Percentiles rank a stretch among this genome's conserved stretches.
Evolutionary conservation across 2,888 invertebrate species (phyloP).

Genomic region (Cephus pulcher): DNA sequence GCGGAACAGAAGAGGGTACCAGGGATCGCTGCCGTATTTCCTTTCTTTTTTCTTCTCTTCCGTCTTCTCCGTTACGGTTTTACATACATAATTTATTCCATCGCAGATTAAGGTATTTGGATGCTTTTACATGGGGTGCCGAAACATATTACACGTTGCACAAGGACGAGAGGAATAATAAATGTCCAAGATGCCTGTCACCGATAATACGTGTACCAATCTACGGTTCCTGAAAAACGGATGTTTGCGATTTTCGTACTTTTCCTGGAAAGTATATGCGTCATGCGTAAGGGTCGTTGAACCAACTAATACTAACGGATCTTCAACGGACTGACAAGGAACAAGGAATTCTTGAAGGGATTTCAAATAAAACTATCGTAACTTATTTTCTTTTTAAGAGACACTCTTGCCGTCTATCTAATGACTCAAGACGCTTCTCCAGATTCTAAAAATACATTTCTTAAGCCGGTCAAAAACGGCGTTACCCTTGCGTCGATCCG

Average conservation of each 20-base stretch:
- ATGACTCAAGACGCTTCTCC: neutral
- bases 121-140: neutral
- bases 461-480: neutral
- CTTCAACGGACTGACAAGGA: neutral
- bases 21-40: neutral
- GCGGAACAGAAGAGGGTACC: neutral
- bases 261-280: neutral
- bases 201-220: neutral
- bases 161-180: neutral
- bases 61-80: neutral
- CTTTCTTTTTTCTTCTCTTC: neutral
- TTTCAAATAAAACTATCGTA: neutral
- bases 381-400: neutral
- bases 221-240: neutral
- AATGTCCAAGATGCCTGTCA: neutral
- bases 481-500: constrained; percentile 3
- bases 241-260: neutral
- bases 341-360: neutral
- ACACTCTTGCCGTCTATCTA: neutral
- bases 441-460: neutral
- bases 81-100: neutral
- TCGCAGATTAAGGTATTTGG: neutral
- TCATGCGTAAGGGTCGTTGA: neutral
- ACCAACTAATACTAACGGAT: neutral
- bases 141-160: neutral